These are phyloP conservation scores for Tetragonula carbonaria DNA, from an alignment of 2,888 invertebrate genomes.

Conservation along the genomic window DNA sequence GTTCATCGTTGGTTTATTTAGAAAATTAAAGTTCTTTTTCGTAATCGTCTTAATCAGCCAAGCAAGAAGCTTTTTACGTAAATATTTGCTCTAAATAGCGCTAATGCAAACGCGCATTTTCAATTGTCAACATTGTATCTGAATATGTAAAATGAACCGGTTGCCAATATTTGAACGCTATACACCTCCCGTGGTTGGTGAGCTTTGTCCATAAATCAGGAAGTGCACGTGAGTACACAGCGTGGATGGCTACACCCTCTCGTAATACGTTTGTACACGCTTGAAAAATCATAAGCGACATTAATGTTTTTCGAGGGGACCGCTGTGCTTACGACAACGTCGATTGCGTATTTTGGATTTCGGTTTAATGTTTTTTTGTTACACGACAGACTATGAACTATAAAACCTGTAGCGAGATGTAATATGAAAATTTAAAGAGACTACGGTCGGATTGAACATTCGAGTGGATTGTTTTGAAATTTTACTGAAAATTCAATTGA, in stretches of 20 bases:
- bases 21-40: background rate
- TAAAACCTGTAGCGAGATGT: background rate
- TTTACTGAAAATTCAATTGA: no score
- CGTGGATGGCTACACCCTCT: constrained; percentile 11
- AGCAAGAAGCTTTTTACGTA: background rate
- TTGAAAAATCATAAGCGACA: constrained; percentile 10
- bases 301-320: background rate
- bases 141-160: constrained; percentile 53
- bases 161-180: constrained; percentile 59
- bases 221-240: constrained; percentile 20
- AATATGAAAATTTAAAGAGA: background rate
- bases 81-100: constrained; percentile 31
- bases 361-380: background rate
- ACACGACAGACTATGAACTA: background rate
- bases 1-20: background rate
- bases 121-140: constrained; percentile 55
- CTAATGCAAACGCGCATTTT: constrained; percentile 7
- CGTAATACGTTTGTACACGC: background rate
- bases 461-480: no score
- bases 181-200: constrained; percentile 8
- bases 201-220: constrained; percentile 54
- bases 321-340: background rate
- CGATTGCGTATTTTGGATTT: background rate
- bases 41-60: background rate
- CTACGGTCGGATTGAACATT: no score